These are phyloP conservation scores for Balearica regulorum DNA, from an alignment of 2,797 vertebrate species.

Conservation along the genomic window DNA sequence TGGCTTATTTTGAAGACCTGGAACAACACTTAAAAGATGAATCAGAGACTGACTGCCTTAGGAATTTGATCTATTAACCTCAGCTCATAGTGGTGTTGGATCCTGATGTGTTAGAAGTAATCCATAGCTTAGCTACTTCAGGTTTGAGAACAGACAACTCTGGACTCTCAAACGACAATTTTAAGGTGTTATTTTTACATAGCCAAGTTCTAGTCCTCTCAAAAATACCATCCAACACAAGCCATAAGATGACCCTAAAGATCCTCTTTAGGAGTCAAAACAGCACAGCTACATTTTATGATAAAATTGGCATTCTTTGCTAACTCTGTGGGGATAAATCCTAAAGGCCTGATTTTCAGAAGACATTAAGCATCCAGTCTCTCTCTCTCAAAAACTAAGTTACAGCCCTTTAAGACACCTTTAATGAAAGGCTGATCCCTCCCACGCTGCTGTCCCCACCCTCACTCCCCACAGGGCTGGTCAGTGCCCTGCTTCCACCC, in stretches of 20 bases:
- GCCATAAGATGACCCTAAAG: not conserved
- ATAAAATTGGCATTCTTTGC: not conserved
- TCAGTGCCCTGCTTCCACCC: not conserved
- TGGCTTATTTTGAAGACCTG: slow-evolving; percentile 17
- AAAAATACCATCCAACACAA: not conserved
- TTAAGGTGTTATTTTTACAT: not conserved
- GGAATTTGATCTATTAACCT: slow-evolving; percentile 18
- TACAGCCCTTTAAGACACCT: not conserved
- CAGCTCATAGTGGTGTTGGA: not conserved
- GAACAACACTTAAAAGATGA: slow-evolving; percentile 26
- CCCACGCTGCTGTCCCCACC: not conserved
- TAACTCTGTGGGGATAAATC: not conserved
- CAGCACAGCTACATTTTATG: not conserved
- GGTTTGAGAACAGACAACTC: not conserved
- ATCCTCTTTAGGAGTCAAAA: not conserved
- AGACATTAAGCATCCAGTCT: not conserved
- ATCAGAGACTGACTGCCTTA: not conserved
- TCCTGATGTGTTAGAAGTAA: not conserved
- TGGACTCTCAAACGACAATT: not conserved
- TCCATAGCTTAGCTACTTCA: not conserved
- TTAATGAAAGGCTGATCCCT: not conserved
- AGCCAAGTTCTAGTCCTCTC: not conserved
- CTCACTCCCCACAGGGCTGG: not conserved
- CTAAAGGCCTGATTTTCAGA: not conserved
- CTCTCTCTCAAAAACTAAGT: not conserved